A percentile compares a stretch with the other conserved stretches of the same genome.
Conservation (phyloP, 1,140 invertebrate species). For the Eupristina koningsbergeri region DNA sequence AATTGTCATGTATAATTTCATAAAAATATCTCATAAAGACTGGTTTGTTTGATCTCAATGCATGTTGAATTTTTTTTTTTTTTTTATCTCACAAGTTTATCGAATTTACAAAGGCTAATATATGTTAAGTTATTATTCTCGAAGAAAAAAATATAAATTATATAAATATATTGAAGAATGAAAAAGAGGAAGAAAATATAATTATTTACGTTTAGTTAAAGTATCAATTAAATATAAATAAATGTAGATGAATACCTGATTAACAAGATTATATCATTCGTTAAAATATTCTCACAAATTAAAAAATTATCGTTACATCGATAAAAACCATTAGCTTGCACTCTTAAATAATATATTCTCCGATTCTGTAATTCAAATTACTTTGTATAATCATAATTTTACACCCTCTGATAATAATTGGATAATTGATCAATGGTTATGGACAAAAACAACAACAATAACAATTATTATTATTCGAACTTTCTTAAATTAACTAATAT, state of each 20-base stretch:
- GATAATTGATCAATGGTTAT: constrained; percentile 1
- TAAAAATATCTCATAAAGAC: not conserved
- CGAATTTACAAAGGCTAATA: not conserved
- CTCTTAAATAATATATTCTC: not conserved
- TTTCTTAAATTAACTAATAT: too few species aligned
- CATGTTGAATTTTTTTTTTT: not conserved
- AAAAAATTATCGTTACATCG: not conserved
- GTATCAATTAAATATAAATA: not conserved
- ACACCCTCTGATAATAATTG: not conserved
- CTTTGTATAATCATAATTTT: not conserved
- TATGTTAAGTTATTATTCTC: not conserved
- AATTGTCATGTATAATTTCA: not conserved
- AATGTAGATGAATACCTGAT: not conserved
- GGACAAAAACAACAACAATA: not conserved
- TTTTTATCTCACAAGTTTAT: not conserved
- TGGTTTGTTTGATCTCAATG: not conserved
- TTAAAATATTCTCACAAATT: constrained; percentile 5
- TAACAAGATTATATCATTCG: not conserved
- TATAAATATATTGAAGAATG: not conserved
- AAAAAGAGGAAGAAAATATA: too few species aligned
- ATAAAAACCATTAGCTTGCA: not conserved
- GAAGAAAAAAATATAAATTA: not conserved
- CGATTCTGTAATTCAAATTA: not conserved
- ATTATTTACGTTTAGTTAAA: not conserved
- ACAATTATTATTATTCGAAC: too few species aligned